These are phyloP conservation scores for Amazonetta brasiliensis DNA, from an alignment of 2,797 vertebrate species.

Conservation along the genomic window DNA sequence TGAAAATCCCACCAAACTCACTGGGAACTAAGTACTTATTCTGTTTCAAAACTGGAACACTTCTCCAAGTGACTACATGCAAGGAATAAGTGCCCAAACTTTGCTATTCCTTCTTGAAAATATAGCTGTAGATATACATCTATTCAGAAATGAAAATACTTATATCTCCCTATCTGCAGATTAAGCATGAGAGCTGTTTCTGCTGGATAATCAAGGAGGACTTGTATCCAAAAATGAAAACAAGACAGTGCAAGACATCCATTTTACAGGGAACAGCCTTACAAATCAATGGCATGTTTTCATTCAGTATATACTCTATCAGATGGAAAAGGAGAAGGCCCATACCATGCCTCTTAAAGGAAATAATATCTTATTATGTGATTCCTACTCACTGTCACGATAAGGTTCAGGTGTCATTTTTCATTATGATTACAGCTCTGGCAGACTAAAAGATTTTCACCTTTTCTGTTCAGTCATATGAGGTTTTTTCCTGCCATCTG, in stretches of 20 bases:
- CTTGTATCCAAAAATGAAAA: not conserved
- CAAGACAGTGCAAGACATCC: not conserved
- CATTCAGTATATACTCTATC: not conserved
- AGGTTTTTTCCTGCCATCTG: conserved; percentile 15
- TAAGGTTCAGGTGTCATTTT: conserved; percentile 21
- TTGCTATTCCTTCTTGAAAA: not conserved
- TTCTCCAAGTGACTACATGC: not conserved
- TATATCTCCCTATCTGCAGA: not conserved
- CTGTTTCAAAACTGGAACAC: not conserved
- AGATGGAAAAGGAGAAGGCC: conserved; percentile 22
- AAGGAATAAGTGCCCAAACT: not conserved
- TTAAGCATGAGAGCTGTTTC: conserved; percentile 2
- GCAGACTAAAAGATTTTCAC: not conserved
- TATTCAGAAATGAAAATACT: conserved; percentile 10
- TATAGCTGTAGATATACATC: not conserved
- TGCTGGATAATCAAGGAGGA: not conserved
- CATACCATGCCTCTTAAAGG: not conserved
- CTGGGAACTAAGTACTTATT: not conserved
- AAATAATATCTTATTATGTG: not conserved
- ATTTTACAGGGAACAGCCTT: not conserved
- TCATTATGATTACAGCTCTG: not conserved
- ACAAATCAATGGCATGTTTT: not conserved
- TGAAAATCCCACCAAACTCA: not conserved
- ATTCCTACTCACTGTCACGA: not conserved
- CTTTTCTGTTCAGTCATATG: not conserved